These are phyloP conservation scores for Chironomus riparius DNA, from an alignment of 2,888 invertebrate species.

Conservation along the genomic window DNA sequence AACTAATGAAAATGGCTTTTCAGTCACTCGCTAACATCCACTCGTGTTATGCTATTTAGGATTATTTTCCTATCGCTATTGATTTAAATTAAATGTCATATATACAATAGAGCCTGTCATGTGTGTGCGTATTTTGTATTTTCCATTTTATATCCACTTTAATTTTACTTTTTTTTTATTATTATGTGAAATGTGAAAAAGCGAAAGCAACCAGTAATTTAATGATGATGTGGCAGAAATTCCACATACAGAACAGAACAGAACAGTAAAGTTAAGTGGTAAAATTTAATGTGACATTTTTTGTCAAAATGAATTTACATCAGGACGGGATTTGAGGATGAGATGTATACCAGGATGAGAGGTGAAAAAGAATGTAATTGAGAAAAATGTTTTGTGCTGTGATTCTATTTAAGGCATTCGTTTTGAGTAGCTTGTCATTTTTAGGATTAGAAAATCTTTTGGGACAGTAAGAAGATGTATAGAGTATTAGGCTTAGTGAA, in stretches of 20 bases:
- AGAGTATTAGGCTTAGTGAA: too few species aligned
- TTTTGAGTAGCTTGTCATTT: too few species aligned
- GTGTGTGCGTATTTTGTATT: too few species aligned
- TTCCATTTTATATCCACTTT: background rate
- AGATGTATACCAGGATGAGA: too few species aligned
- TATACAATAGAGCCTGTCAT: background rate
- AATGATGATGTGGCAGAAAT: constrained; percentile 22
- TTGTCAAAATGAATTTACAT: constrained; percentile 14
- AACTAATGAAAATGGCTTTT: background rate
- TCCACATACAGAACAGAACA: background rate
- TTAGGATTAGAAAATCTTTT: too few species aligned
- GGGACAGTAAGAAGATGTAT: too few species aligned
- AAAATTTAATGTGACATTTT: constrained; percentile 17
- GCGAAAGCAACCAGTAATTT: constrained; percentile 13
- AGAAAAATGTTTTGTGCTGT: too few species aligned
- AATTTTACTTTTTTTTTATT: background rate
- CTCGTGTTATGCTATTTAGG: background rate
- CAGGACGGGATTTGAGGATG: background rate
- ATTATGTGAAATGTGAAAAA: background rate
- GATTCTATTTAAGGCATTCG: too few species aligned
- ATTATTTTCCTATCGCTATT: constrained; percentile 1
- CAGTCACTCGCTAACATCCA: background rate
- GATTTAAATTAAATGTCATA: constrained; percentile 24
- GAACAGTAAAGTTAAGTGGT: background rate
- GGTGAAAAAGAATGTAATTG: too few species aligned